These are phyloP conservation scores for Romanogobio albipinnatus DNA, from an alignment of 2,113 vertebrate species.

Conservation along the genomic window DNA sequence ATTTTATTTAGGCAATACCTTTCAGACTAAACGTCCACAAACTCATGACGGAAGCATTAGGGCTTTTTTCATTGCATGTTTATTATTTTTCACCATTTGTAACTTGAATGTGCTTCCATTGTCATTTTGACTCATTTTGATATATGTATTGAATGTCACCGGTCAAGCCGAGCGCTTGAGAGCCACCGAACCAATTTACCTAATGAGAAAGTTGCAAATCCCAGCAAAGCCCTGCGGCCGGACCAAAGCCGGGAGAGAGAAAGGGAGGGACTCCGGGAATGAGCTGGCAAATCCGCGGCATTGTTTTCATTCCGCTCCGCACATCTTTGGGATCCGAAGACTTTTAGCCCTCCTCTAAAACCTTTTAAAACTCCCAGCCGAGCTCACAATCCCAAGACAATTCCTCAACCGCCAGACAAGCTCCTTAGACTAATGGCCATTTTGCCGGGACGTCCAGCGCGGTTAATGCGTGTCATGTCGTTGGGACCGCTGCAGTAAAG, in stretches of 20 bases:
- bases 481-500: conserved; percentile 27
- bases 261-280: conserved; percentile 24
- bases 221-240: conserved; percentile 55
- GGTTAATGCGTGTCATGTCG: conserved; percentile 26
- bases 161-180: background rate
- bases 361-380: conserved; percentile 58
- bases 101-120: no score
- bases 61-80: no score
- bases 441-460: conserved; percentile 43
- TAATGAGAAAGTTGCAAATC: conserved; percentile 72
- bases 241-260: conserved; percentile 28
- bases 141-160: background rate
- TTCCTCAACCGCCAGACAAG: conserved; percentile 38
- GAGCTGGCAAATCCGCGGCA: conserved; percentile 60
- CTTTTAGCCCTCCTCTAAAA: conserved; percentile 58
- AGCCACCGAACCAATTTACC: conserved; percentile 65
- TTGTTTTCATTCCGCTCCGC: conserved; percentile 40
- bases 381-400: conserved; percentile 58
- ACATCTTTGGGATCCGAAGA: conserved; percentile 51
- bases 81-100: no score
- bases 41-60: no score
- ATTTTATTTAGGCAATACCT: no score
- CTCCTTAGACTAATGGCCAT: conserved; percentile 46
- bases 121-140: background rate
- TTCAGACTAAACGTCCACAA: no score